phyloP scores from a whole-genome alignment of 2,797 vertebrate species.

The Thripadectes ignobilis region DNA sequence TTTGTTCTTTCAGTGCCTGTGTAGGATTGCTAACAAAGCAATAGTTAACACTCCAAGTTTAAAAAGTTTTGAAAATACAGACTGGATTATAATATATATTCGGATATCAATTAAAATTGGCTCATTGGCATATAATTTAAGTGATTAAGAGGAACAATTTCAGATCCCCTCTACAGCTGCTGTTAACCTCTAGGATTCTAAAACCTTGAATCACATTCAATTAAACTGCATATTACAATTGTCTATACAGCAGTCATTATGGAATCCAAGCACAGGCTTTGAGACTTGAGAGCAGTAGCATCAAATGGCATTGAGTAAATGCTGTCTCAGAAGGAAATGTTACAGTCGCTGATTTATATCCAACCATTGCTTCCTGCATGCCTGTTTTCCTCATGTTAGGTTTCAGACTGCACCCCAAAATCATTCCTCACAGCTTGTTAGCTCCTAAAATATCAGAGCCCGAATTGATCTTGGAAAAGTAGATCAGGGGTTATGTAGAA shows the following conservation, averaged over 20 bases:
- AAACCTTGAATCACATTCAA: not conserved
- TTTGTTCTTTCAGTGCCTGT: not conserved
- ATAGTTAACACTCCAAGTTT: not conserved
- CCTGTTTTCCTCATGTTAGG: not conserved
- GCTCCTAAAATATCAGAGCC: not conserved
- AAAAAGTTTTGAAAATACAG: not conserved
- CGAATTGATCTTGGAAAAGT: not conserved
- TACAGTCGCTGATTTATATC: not conserved
- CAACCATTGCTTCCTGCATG: not conserved
- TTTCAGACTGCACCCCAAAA: not conserved
- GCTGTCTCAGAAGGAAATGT: not conserved
- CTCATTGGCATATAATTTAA: not conserved
- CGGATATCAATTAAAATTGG: not conserved
- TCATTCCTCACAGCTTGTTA: conserved; percentile 3
- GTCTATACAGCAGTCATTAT: not conserved
- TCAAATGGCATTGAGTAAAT: not conserved
- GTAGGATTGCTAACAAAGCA: not conserved
- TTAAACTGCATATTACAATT: not conserved
- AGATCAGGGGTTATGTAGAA: not conserved
- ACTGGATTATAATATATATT: not conserved
- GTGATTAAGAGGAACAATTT: not conserved
- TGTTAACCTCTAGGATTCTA: not conserved
- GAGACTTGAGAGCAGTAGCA: not conserved
- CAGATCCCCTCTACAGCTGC: not conserved
- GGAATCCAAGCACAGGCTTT: not conserved